Evolutionary conservation across 2,113 vertebrate genomes (phyloP), one percentile per base, ranked within the genome.

Genomic region (Pampusana beccarii): DNA sequence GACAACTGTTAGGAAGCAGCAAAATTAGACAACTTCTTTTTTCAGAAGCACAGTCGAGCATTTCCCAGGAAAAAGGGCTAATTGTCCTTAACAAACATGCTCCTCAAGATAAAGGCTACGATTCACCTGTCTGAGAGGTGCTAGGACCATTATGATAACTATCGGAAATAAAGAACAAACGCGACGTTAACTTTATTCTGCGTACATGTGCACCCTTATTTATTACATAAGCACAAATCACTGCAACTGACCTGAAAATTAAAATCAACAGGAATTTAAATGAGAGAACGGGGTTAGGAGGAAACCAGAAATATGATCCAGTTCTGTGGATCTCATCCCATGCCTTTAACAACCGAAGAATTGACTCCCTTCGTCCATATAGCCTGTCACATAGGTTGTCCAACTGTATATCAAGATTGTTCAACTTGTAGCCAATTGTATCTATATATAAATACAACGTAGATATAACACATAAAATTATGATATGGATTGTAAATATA

Each of bases 201-300:
- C n/a, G n/a, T 58, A 88, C 17, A 53, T 3, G 15, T 10, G 6
- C 10, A 54, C n/a, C 54, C 46, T 4, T 23, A 54, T 38, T 61
- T 53, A 69, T 29, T 72, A 86, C n/a, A 50, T 57, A 44, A 78
- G 25, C 28, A 80, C 83, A n/a, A 73, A 86, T 15, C 56, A 80
- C 28, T 23, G 58, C 26, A 71, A 79, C 85, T 28, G 16, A 90
- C 18, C 46, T 79, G 57, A 25, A 84, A 88, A 80, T 86, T 89
- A 73, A 83, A 78, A 69, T 38, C 71, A 83, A 48, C 1, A 19
- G 36, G 60, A 86, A 78, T 81, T 79, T 11, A 74, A 86, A 89
- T 7, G 34, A 71, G 6, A 61, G n/a, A 86, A 70, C 2, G 9
- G 29, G 38, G 15, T 77, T 50, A 79, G n/a, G 13, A 91, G 23